Evolutionary conservation across 2,113 vertebrate genomes (phyloP).

Genomic region (Clarias batrachus): DNA sequence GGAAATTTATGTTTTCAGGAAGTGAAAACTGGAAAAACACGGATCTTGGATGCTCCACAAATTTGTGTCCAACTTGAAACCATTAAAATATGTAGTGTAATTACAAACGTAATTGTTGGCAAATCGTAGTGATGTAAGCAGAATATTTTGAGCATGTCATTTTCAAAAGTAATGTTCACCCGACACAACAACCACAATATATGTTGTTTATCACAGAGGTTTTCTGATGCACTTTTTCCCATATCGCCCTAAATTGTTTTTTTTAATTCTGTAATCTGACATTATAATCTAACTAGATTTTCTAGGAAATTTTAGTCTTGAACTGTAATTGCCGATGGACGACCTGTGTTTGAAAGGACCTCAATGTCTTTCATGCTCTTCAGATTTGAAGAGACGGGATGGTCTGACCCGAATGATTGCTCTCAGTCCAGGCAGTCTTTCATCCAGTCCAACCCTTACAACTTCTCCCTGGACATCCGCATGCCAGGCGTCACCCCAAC

Average conservation of each 20-base stretch:
- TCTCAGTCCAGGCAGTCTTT: conserved; percentile 69
- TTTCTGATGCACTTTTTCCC: not conserved
- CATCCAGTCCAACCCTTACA: conserved; percentile 74
- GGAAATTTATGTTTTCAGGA: not conserved
- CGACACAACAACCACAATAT: too few relatives aligned
- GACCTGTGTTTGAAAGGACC: not conserved
- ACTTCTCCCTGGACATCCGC: conserved; percentile 85
- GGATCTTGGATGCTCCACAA: not conserved
- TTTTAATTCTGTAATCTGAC: not conserved
- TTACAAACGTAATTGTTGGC: not conserved
- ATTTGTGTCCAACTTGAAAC: too few relatives aligned
- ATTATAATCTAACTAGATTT: not conserved
- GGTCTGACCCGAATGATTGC: conserved; percentile 78
- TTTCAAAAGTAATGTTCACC: not conserved
- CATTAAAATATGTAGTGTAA: not conserved
- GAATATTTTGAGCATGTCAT: not conserved
- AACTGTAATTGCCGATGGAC: not conserved
- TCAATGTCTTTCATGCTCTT: not conserved
- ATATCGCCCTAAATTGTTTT: not conserved
- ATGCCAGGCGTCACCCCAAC: conserved; percentile 89
- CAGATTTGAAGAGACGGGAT: conserved; percentile 79
- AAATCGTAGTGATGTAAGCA: not conserved
- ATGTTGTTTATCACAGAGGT: not conserved
- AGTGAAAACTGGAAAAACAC: not conserved
- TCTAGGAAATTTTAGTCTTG: not conserved